Base-by-base conservation (phyloP, 2,797 vertebrate species). In the Epinephelus malabaricus region DNA sequence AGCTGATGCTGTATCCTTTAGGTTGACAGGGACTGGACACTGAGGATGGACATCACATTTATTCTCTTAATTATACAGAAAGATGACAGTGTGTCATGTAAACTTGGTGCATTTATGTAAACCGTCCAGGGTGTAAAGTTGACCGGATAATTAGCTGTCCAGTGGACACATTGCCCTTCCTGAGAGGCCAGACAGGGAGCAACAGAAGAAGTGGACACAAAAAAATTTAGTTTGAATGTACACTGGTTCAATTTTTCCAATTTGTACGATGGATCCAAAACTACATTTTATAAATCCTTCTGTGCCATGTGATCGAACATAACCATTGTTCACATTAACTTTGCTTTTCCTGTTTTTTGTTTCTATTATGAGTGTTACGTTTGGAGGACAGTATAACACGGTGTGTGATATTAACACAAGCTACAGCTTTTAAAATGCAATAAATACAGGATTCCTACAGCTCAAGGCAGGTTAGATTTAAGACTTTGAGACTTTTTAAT, bases 141-240 rank as follows among this genome's bases (percentile, higher is more conserved):
- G 78, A 83, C 86, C 75, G 75, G 55, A 88, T 90, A 90, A 91
- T 89, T 87, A 87, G 79, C 84, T 88, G 86, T 92, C 87, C 88
- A 83, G 78, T 69, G 40, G 69, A 72, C 82, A 83, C 76, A 72
- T 69, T 69, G 84, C 46, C 58, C 56, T 61, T 21, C 61, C 69
- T 53, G 55, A 86, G 30, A 81, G 69, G 69, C 66, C 38, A 54
- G 81, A 78, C 74, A 72, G 61, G 21, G 34, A 78, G 72, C 69
- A 66, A 49, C 21, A 66, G 69, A 63, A 23, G 67, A 64, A 72
- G 49, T 61, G 23, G 76, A 77, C 81, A 77, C 19, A 73, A 56
- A 49, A 50, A 19, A 8, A 59, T 69, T 67, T 69, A 23, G 46
- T 68, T 69, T 61, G 10, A 75, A 21, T 66, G 21, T 50, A 38